phyloP scores from a whole-genome alignment of 2,113 vertebrate genomes.

The Oryzias woworae region DNA sequence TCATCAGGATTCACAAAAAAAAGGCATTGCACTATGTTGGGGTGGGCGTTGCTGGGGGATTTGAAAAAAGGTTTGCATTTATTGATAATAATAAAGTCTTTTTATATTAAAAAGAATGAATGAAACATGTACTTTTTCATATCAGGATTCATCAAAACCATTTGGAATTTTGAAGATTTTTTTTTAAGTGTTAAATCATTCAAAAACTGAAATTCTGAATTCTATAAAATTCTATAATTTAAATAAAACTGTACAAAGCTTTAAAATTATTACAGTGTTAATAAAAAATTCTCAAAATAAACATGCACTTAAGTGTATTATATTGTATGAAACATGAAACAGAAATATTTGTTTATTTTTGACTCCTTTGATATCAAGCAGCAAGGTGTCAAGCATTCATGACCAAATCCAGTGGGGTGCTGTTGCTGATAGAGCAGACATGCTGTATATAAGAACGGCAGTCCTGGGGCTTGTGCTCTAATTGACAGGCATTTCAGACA shows the following conservation, averaged over 20 bases:
- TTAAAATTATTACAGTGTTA: background rate
- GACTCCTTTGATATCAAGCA: slow-evolving; percentile 31
- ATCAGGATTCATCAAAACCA: too few species aligned
- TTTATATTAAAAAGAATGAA: too few species aligned
- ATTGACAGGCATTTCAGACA: slow-evolving; percentile 30
- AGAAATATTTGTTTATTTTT: slow-evolving; percentile 9
- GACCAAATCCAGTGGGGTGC: slow-evolving; percentile 37
- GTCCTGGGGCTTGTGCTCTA: slow-evolving; percentile 18
- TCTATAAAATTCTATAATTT: background rate
- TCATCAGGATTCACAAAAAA: background rate
- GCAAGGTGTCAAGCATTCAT: slow-evolving; percentile 30
- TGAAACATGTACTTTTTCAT: too few species aligned
- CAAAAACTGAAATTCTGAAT: background rate
- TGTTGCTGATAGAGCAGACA: slow-evolving; percentile 26
- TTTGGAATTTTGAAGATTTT: too few species aligned
- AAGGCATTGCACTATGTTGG: too few species aligned
- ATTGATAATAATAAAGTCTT: background rate
- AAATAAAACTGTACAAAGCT: background rate
- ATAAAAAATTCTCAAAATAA: background rate
- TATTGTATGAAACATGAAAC: background rate
- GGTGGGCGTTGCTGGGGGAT: too few species aligned
- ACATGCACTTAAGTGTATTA: background rate
- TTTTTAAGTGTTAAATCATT: too few species aligned
- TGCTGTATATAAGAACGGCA: slow-evolving; percentile 35
- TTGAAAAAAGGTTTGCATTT: background rate